A percentile compares a stretch with the other conserved stretches of the same genome.
These are phyloP conservation scores for Lobophora halterata DNA, from an alignment of 2,888 invertebrate genomes.

Conservation along the genomic window DNA sequence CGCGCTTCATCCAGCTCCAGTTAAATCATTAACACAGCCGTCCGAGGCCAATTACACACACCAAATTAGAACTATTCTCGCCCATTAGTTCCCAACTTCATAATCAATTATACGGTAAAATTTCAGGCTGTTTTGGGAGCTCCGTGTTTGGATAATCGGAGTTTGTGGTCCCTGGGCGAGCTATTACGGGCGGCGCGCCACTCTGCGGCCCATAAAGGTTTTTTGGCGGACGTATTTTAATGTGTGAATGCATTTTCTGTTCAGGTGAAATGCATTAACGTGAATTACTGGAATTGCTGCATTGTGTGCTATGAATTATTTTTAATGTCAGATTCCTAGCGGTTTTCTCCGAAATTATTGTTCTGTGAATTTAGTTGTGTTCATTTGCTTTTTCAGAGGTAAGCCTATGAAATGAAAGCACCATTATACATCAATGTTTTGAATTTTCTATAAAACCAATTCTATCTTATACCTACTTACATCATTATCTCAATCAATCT, in stretches of 20 bases:
- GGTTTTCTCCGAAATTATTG: too few relatives aligned
- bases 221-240: slow-evolving; percentile 70
- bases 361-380: too few relatives aligned
- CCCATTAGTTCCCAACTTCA: slow-evolving; percentile 78
- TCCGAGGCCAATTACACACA: slow-evolving; percentile 74
- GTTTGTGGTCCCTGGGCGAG: slow-evolving; percentile 78
- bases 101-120: slow-evolving; percentile 78
- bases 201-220: slow-evolving; percentile 67
- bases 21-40: slow-evolving; percentile 73
- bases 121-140: slow-evolving; percentile 75
- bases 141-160: slow-evolving; percentile 75
- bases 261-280: slow-evolving; percentile 47
- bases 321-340: slow-evolving; percentile 8
- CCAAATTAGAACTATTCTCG: slow-evolving; percentile 80
- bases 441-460: too few relatives aligned
- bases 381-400: too few relatives aligned
- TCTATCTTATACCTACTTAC: too few relatives aligned
- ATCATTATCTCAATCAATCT: too few relatives aligned
- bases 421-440: too few relatives aligned
- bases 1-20: slow-evolving; percentile 44
- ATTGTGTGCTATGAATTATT: slow-evolving; percentile 23
- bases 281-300: slow-evolving; percentile 36
- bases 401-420: too few relatives aligned
- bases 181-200: slow-evolving; percentile 57
- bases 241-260: slow-evolving; percentile 62